Base-by-base conservation (phyloP, 2,113 vertebrate species). In the Numida meleagris region DNA sequence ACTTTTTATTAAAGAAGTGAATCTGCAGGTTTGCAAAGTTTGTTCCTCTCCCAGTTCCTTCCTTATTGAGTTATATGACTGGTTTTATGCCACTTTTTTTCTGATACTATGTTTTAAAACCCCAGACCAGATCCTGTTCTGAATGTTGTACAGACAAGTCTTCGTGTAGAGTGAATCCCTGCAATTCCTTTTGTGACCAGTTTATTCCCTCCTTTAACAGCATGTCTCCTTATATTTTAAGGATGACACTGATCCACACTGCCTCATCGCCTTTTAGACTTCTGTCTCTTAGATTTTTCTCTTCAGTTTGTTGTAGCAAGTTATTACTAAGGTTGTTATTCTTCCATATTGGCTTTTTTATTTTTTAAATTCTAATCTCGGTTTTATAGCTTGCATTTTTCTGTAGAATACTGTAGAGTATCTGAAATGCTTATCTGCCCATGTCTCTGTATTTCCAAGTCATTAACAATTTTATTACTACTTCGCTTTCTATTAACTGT, bases 221-320 rank as follows among this genome's bases (percentile, higher is more conserved):
- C 31, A 40, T 12, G 5, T 82, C 87, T 74, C 38, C 59, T 85
- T 91, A 89, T 79, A 82, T 57, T 58, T 58, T 85, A 42, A 89
- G 84, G 59, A 15, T 82, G 81, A 29, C 82, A 63, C 43, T 59
- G n/a, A 89, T 67, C 71, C 61, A 79, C 34, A 23, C 70, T 73
- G 33, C 89, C 78, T 94, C 68, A 82, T 93, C 63, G 85, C 15
- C 46, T 82, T 70, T 93, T 89, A 79, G 61, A 67, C 43, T 83
- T 94, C 43, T 72, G 24, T 90, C 82, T 62, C 88, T 55, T 67
- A 75, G 51, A 81, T 93, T 88, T 86, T 78, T 93, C 57, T 88
- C 27, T 40, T 53, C 14, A 12, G 57, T 72, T 66, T 84, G 66
- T 74, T 65, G 29, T 86, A 66, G 48, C 40, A 80, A 57, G 51